A percentile compares a stretch with the other conserved stretches of the same genome.
These are phyloP conservation scores for Hypothenemus hampei DNA, from an alignment of 1,140 invertebrate species.

Conservation along the genomic window DNA sequence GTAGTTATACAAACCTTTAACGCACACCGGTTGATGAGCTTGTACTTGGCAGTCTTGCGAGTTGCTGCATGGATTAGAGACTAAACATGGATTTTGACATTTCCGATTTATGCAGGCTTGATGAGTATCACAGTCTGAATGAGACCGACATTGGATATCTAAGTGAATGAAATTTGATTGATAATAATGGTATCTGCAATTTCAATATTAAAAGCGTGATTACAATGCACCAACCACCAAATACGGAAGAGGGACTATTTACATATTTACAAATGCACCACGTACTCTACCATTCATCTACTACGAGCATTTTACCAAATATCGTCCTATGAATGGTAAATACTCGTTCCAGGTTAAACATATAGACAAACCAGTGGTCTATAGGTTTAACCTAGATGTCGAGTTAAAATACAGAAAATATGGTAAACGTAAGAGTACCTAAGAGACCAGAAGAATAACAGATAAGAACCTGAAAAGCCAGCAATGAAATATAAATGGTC, in stretches of 20 bases:
- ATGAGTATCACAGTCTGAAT: constrained; percentile 66
- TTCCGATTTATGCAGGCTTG: constrained; percentile 72
- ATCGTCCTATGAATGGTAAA: constrained; percentile 6
- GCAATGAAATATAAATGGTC: constrained; percentile 5
- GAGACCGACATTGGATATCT: constrained; percentile 64
- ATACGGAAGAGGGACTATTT: constrained; percentile 12
- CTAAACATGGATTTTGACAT: constrained; percentile 61
- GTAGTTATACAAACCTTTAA: constrained; percentile 55
- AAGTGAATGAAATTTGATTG: constrained; percentile 14
- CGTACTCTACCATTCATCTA: constrained; percentile 2
- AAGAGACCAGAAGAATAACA: background rate
- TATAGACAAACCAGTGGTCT: no score
- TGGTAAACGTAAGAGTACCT: no score
- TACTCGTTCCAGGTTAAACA: background rate
- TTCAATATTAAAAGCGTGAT: background rate
- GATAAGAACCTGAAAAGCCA: constrained; percentile 16
- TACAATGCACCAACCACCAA: constrained; percentile 1
- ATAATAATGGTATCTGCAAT: background rate
- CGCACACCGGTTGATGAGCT: constrained; percentile 71
- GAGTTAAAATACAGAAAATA: no score
- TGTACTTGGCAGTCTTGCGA: constrained; percentile 69
- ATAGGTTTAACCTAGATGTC: no score
- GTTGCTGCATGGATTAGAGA: constrained; percentile 59
- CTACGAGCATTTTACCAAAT: background rate
- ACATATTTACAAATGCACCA: constrained; percentile 19